Evolutionary conservation across 2,113 vertebrate genomes (phyloP).

Genomic region (Phodopus roborovskii): DNA sequence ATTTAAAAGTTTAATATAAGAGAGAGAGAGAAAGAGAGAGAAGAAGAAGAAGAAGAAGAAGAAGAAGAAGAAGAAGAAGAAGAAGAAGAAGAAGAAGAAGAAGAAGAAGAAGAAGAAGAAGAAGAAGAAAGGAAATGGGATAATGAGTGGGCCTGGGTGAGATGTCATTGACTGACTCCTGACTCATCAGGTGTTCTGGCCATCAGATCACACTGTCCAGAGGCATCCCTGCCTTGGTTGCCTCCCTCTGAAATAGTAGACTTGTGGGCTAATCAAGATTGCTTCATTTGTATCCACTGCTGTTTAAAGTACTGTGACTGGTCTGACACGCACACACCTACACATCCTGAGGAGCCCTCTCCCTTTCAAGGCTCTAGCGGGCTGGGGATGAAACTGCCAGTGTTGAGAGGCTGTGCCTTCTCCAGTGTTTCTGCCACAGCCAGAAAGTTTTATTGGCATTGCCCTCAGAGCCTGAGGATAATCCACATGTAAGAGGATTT

Average conservation of each 20-base stretch:
- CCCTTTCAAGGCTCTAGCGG: not conserved
- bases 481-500: slow-evolving; percentile 66
- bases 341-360: not conserved
- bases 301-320: not conserved
- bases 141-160: too few species aligned
- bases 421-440: slow-evolving; percentile 14
- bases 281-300: not conserved
- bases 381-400: not conserved
- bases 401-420: slow-evolving; percentile 42
- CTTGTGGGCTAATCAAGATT: not conserved
- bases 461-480: slow-evolving; percentile 39
- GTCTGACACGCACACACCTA: not conserved
- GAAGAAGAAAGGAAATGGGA: too few species aligned
- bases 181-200: not conserved
- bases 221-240: slow-evolving; percentile 7
- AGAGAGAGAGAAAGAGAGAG: too few species aligned
- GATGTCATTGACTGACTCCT: not conserved
- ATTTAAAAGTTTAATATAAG: not conserved
- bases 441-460: slow-evolving; percentile 49
- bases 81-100: too few species aligned
- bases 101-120: too few species aligned
- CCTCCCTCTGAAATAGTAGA: not conserved
- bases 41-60: too few species aligned
- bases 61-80: too few species aligned
- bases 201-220: not conserved